Percentiles rank a stretch among this genome's conserved stretches.
These are phyloP conservation scores for silkworm (Bombyx mori) DNA, from an alignment of 1,140 invertebrate genomes.

Conservation along the genomic window ASM3026992v2 NC_085115.1:6473001-6473500, in stretches of 20 bases:
- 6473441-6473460: conserved; percentile 38
- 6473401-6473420: conserved; percentile 63
- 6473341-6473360: conserved; percentile 41
- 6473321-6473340: conserved; percentile 56
- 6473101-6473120: too few relatives aligned
- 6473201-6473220: too few relatives aligned
- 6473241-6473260: too few relatives aligned
- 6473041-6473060: too few relatives aligned
- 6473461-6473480: conserved; percentile 30
- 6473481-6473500: conserved; percentile 31
- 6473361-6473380: conserved; percentile 64
- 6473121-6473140: too few relatives aligned
- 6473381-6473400: conserved; percentile 63
- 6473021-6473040: too few relatives aligned
- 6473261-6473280: too few relatives aligned
- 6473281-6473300: conserved; percentile 6
- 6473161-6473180: background rate
- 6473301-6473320: conserved; percentile 42
- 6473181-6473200: background rate
- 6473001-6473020: too few relatives aligned
- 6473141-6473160: background rate
- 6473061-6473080: too few relatives aligned
- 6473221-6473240: too few relatives aligned
- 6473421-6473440: conserved; percentile 39
- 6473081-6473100: too few relatives aligned